Evolutionary conservation across 2,113 vertebrate species (phyloP).

Genomic region (Cisticola juncidis): DNA sequence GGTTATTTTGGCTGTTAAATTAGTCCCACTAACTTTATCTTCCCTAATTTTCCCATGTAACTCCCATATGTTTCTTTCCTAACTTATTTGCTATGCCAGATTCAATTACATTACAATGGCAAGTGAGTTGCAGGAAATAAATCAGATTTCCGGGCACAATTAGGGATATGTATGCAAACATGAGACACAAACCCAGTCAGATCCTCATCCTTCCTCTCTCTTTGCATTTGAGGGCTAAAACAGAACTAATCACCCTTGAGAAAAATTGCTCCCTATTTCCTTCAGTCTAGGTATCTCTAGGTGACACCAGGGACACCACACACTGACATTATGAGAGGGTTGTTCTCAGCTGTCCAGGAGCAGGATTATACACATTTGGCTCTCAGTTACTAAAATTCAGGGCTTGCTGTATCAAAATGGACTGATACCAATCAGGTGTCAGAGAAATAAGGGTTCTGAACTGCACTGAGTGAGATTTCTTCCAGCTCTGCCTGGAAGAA

Average conservation of each 20-base stretch:
- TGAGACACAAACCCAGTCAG: not conserved
- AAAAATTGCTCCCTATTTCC: not conserved
- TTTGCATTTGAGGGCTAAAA: not conserved
- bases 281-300: not conserved
- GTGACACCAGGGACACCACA: not conserved
- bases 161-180: not conserved
- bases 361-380: not conserved
- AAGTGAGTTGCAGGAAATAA: not conserved
- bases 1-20: not conserved
- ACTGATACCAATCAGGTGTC: fast-evolving
- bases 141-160: not conserved
- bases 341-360: not conserved
- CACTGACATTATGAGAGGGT: not conserved
- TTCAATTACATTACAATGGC: not conserved
- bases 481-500: not conserved
- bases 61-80: not conserved
- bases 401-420: not conserved
- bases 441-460: not conserved
- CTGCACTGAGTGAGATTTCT: not conserved
- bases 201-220: fast-evolving
- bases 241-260: not conserved
- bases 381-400: not conserved
- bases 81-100: not conserved
- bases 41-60: not conserved
- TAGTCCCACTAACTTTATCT: not conserved